Conservation (phyloP, 2,797 vertebrate genomes). For the Pangasius sanitwongsei region DNA sequence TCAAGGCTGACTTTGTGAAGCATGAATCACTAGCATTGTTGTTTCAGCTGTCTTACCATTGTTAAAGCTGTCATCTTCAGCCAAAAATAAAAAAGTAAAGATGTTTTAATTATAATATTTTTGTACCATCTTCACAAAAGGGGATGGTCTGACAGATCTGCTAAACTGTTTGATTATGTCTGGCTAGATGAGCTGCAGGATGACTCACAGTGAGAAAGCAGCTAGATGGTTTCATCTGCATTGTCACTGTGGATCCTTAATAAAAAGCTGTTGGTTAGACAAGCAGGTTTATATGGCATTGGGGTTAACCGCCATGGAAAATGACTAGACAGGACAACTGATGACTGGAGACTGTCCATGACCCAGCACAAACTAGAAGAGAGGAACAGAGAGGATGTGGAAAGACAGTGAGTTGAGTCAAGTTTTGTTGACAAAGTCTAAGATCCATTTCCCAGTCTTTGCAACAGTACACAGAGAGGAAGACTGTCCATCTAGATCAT, state of each 20-base stretch:
- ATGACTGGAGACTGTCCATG: slow-evolving; percentile 38
- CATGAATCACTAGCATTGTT: slow-evolving; percentile 39
- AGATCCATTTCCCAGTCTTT: slow-evolving; percentile 29
- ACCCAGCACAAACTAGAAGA: slow-evolving; percentile 46
- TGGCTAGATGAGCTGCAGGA: slow-evolving; percentile 8
- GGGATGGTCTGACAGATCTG: slow-evolving; percentile 28
- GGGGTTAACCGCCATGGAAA: slow-evolving; percentile 51
- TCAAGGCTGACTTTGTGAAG: slow-evolving; percentile 10
- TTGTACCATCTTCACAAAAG: background rate
- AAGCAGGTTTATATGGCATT: slow-evolving; percentile 39
- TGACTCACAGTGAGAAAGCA: slow-evolving; percentile 42
- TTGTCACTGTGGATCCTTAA: slow-evolving; percentile 42
- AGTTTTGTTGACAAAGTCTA: slow-evolving; percentile 41
- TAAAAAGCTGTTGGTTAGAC: slow-evolving; percentile 41
- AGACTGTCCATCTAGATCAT: background rate
- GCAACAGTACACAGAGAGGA: slow-evolving; percentile 8
- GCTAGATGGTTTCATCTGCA: slow-evolving; percentile 37
- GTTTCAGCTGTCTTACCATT: slow-evolving; percentile 11
- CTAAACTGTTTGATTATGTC: slow-evolving; percentile 33
- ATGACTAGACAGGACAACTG: slow-evolving; percentile 44
- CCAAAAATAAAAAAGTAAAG: background rate
- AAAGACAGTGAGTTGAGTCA: slow-evolving; percentile 37
- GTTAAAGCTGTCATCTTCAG: slow-evolving; percentile 35
- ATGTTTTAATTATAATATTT: slow-evolving; percentile 9
- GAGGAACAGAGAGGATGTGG: slow-evolving; percentile 36